phyloP scores from a whole-genome alignment of 2,888 invertebrate species.

The Callimorpha dominula region DNA sequence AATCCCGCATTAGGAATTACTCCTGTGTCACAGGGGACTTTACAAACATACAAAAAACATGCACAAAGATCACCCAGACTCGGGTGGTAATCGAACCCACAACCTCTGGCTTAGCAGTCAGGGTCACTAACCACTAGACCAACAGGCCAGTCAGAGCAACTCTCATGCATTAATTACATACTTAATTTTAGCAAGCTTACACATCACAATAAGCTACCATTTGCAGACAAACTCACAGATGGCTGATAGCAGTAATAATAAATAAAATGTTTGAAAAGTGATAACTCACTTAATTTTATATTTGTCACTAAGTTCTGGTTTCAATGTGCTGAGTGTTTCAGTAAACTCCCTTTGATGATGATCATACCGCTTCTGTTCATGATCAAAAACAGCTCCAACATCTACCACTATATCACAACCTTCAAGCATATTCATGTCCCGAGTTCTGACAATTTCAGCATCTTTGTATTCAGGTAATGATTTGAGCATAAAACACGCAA shows the following conservation, averaged over 20 bases:
- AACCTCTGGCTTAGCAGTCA: too few relatives aligned
- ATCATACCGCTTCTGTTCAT: slow-evolving; percentile 92
- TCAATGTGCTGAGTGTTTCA: slow-evolving; percentile 89
- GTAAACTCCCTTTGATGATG: slow-evolving; percentile 96
- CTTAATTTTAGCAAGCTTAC: too few relatives aligned
- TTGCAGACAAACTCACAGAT: too few relatives aligned
- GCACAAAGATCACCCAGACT: too few relatives aligned
- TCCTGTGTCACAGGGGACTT: too few relatives aligned
- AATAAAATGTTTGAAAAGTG: neutral
- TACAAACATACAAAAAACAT: too few relatives aligned
- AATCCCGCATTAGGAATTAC: too few relatives aligned
- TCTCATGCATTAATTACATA: too few relatives aligned
- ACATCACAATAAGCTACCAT: neutral
- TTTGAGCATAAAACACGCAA: slow-evolving; percentile 97
- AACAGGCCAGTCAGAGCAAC: too few relatives aligned
- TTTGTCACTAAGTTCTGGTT: slow-evolving; percentile 87
- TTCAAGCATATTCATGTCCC: slow-evolving; percentile 88
- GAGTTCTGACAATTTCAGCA: slow-evolving; percentile 92
- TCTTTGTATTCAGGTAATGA: slow-evolving; percentile 92
- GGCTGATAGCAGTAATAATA: neutral
- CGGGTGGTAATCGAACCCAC: too few relatives aligned
- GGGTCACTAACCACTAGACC: too few relatives aligned
- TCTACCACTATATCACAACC: slow-evolving; percentile 98
- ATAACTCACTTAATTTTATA: slow-evolving; percentile 86
- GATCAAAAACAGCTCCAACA: slow-evolving; percentile 96